A percentile compares a stretch with the other conserved stretches of the same genome.
Conservation (phyloP, 2,888 invertebrate genomes). For the Pandemis heparana region DNA sequence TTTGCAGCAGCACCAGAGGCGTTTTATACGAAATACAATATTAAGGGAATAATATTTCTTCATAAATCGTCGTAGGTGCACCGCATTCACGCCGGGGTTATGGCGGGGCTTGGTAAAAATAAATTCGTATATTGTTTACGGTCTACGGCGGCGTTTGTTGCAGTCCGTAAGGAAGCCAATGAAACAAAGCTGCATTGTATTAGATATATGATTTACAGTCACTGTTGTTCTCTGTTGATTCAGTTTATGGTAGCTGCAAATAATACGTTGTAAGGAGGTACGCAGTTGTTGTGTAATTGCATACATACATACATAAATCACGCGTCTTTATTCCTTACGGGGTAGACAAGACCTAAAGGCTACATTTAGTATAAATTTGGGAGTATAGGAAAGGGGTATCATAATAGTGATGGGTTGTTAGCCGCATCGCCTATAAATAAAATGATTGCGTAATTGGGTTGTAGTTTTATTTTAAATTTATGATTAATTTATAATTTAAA, state of each 20-base stretch:
- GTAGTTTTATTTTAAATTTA: too few species aligned
- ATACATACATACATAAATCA: too few species aligned
- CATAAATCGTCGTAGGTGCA: slow-evolving; percentile 62
- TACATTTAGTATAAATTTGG: too few species aligned
- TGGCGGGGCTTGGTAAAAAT: slow-evolving; percentile 37
- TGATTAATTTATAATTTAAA: too few species aligned
- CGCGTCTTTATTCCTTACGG: too few species aligned
- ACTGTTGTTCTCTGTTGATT: background rate
- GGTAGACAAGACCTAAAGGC: too few species aligned
- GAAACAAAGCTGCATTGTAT: slow-evolving; percentile 40
- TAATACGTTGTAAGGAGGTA: slow-evolving; percentile 1
- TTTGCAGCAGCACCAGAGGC: slow-evolving; percentile 43
- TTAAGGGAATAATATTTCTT: slow-evolving; percentile 65
- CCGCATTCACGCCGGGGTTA: slow-evolving; percentile 46
- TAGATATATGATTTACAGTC: slow-evolving; percentile 36
- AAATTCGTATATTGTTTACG: slow-evolving; percentile 36
- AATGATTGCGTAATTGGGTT: too few species aligned
- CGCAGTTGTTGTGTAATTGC: background rate
- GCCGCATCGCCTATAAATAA: too few species aligned
- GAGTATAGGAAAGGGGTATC: too few species aligned
- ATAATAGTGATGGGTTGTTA: too few species aligned
- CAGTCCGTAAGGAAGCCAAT: slow-evolving; percentile 31
- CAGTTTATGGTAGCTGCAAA: slow-evolving; percentile 15
- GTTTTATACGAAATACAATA: slow-evolving; percentile 58
- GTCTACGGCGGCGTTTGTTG: slow-evolving; percentile 22